Conservation (phyloP, 2,113 vertebrate genomes). For the Dasyornis broadbenti region DNA sequence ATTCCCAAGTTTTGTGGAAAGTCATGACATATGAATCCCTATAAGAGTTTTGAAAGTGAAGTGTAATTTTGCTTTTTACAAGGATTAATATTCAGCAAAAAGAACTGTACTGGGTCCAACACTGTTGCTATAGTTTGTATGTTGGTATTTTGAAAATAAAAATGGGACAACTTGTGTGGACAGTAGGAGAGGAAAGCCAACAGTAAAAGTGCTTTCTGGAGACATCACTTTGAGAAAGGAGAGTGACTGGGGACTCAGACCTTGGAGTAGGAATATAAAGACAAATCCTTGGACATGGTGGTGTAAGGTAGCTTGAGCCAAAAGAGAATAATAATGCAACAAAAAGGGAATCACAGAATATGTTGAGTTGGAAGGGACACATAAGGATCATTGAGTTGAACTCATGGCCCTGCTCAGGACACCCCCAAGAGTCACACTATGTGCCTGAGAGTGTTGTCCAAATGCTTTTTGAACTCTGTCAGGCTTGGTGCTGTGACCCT, state of each 20-base stretch:
- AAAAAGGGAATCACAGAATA: neutral
- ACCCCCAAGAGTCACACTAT: neutral
- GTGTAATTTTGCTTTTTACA: neutral
- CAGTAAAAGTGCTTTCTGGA: neutral
- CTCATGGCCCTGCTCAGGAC: neutral
- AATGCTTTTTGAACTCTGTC: neutral
- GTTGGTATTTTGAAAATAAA: neutral
- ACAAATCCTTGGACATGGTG: neutral
- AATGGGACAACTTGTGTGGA: neutral
- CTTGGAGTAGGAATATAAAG: neutral
- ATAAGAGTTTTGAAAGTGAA: neutral
- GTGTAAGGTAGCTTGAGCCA: neutral
- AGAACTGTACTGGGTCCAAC: neutral
- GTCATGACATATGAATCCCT: neutral
- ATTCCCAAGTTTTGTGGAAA: neutral
- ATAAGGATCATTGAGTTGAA: neutral
- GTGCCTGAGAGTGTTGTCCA: neutral
- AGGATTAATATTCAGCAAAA: neutral
- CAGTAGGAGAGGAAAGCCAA: neutral
- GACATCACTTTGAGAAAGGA: neutral
- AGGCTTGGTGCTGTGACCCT: neutral
- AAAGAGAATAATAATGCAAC: neutral
- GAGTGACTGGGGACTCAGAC: neutral
- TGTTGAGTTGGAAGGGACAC: neutral
- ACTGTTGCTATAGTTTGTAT: neutral